Base-by-base conservation (phyloP, 1,140 invertebrate genomes). In the Procambarus virginalis region DNA sequence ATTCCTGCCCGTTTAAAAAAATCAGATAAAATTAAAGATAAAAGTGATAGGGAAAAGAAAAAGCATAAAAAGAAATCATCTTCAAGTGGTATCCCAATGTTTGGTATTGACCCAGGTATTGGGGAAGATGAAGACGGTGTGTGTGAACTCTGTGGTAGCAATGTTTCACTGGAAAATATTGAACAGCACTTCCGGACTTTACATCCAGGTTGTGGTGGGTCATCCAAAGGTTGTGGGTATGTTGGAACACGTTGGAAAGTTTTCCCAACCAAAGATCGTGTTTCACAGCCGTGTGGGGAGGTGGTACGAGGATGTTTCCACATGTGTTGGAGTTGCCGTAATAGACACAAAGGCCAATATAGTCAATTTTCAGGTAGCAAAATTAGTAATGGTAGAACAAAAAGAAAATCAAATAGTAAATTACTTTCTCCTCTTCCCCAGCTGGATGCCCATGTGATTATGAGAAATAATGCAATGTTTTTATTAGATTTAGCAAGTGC, bases 391-490 rank as follows among this genome's bases (percentile, higher is more conserved):
- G 75, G 95, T 95, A 91, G 95, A 95, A 91, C 49, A 5, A 89
- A 86, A 46, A 82, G 79, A 91, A 93, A 88, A 90, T 93, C 51
- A 91, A 92, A 83, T 90, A 93, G 90, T 92, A 93, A 92, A 89
- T 90, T 86, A 22, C 75, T 91, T 45, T 93, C 93, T 2, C 93
- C 93, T 20, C 88, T 95, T 20, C 92, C 93, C 20, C 92, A 92
- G 79, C 91, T 93, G 17, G 96, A 97, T 76, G 95, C 96, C 8
- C 97, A 98, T 93, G 93, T 96, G 20, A 95, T 97, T 0, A 97
- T 99, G 95, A 97, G 97, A 91, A 97, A 98, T 93, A 99, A 99
- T 94, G 98, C 98, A 0, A 96, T 98, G 94, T 99, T 99, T 93
- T 94, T 99, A 14, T 94, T 99, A 82, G 98, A 99, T 93, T 93